Conservation (phyloP, 2,888 invertebrate species). For the Acronicta psi region DNA sequence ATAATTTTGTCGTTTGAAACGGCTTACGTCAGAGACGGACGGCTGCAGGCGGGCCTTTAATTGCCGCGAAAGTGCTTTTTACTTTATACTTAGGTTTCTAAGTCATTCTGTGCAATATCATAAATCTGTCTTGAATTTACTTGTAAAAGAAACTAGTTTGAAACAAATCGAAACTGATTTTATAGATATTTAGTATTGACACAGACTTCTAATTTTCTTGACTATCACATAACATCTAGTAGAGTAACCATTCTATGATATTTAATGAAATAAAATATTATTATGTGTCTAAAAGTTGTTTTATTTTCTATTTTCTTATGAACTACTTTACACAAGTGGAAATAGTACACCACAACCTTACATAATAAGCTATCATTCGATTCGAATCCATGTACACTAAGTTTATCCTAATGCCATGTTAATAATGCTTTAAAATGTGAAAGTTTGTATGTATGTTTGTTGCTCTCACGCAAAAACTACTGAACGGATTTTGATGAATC, state of each 20-base stretch:
- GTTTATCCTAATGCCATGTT: too few relatives aligned
- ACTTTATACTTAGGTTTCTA: slow-evolving; percentile 12
- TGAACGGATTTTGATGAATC: too few relatives aligned
- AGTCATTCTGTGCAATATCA: slow-evolving; percentile 49
- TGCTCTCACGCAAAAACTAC: too few relatives aligned
- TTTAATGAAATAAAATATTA: slow-evolving; percentile 51
- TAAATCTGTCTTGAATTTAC: slow-evolving; percentile 20
- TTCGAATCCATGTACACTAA: neutral
- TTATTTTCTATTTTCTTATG: slow-evolving; percentile 15
- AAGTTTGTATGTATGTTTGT: too few relatives aligned
- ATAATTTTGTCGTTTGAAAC: too few relatives aligned
- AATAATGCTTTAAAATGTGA: too few relatives aligned
- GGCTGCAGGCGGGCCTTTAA: slow-evolving; percentile 41
- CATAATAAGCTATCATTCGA: slow-evolving; percentile 2
- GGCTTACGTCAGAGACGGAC: too few relatives aligned
- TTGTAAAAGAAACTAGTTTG: slow-evolving; percentile 18
- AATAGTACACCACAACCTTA: slow-evolving; percentile 6
- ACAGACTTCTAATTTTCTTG: slow-evolving; percentile 49
- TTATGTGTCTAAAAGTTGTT: slow-evolving; percentile 39
- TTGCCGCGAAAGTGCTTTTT: slow-evolving; percentile 7
- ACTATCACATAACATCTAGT: slow-evolving; percentile 47
- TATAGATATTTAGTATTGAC: slow-evolving; percentile 34
- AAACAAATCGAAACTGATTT: slow-evolving; percentile 20
- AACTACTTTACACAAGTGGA: slow-evolving; percentile 13
- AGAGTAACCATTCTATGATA: slow-evolving; percentile 43